Evolutionary conservation across 2,113 vertebrate genomes (phyloP).

Genomic region (Motacilla tschutschensis): DNA sequence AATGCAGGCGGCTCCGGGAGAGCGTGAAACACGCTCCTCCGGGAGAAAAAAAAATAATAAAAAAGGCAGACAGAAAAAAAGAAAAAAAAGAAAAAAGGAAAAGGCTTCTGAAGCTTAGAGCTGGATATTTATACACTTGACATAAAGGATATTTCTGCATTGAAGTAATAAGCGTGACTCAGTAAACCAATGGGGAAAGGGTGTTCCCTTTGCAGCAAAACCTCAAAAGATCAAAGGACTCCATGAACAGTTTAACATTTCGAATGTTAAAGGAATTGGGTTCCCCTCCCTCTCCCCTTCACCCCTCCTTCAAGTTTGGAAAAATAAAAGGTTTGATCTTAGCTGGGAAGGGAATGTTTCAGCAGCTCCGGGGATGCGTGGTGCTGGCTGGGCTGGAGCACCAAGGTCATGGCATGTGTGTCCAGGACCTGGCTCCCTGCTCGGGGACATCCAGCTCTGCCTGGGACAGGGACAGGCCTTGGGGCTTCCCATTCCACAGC

Average conservation of each 20-base stretch:
- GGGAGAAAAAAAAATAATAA: neutral
- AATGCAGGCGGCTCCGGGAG: neutral
- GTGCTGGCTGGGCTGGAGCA: neutral
- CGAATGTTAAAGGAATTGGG: constrained; percentile 26
- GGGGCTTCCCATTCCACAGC: neutral
- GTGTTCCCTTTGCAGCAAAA: constrained; percentile 67
- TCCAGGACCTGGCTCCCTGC: neutral
- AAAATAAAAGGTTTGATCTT: neutral
- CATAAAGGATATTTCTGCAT: constrained; percentile 67
- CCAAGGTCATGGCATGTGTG: neutral
- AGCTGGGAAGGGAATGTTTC: neutral
- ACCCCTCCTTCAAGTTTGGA: neutral
- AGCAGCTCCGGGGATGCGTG: fast-evolving
- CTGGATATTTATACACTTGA: constrained; percentile 64
- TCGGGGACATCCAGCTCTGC: neutral
- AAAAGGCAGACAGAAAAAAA: neutral
- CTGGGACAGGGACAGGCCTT: fast-evolving
- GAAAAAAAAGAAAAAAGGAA: neutral
- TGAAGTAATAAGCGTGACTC: constrained; percentile 66
- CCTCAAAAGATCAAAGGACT: constrained; percentile 65
- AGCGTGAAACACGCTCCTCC: neutral
- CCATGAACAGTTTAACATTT: constrained; percentile 62
- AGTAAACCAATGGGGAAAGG: constrained; percentile 62
- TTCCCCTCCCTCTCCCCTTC: constrained; percentile 52
- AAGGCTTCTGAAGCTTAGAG: constrained; percentile 54